phyloP scores from a whole-genome alignment of 2,888 invertebrate species.

The Synanthedon vespiformis region DNA sequence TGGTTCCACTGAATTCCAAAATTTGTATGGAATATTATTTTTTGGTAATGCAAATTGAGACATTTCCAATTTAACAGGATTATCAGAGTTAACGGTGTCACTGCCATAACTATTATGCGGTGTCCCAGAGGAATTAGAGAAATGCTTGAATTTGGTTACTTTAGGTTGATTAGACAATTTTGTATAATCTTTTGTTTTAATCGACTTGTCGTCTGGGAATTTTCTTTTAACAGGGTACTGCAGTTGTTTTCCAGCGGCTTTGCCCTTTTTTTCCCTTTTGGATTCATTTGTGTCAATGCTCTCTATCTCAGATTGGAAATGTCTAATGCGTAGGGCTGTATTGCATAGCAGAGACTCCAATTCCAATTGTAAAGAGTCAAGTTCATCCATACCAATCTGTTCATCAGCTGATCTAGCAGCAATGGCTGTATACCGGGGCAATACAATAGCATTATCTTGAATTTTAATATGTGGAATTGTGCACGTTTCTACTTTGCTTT shows the following conservation, averaged over 20 bases:
- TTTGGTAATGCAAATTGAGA: conserved; percentile 81
- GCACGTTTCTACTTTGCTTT: conserved; percentile 53
- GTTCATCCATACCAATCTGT: conserved; percentile 86
- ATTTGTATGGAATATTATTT: conserved; percentile 94
- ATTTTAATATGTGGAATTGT: conserved; percentile 76
- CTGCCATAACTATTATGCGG: conserved; percentile 55
- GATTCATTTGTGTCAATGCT: conserved; percentile 73
- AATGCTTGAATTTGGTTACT: conserved; percentile 69
- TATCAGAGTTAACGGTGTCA: conserved; percentile 56
- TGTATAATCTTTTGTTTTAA: conserved; percentile 70
- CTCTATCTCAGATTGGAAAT: conserved; percentile 81
- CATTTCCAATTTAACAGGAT: conserved; percentile 72
- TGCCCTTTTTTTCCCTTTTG: conserved; percentile 63
- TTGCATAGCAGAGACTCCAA: conserved; percentile 87
- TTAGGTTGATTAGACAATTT: conserved; percentile 70
- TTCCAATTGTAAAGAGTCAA: conserved; percentile 88
- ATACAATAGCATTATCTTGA: conserved; percentile 74
- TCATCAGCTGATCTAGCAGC: conserved; percentile 78
- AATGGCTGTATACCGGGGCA: conserved; percentile 77
- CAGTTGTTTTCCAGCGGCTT: conserved; percentile 65
- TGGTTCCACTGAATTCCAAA: conserved; percentile 95
- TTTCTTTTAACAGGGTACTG: conserved; percentile 69
- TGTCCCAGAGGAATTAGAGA: conserved; percentile 45
- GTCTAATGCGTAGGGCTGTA: conserved; percentile 82
- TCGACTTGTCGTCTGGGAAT: conserved; percentile 66